Percentiles rank a stretch among this genome's conserved stretches.
These are phyloP conservation scores for Mimas tiliae DNA, from an alignment of 2,888 invertebrate species.

Conservation along the genomic window DNA sequence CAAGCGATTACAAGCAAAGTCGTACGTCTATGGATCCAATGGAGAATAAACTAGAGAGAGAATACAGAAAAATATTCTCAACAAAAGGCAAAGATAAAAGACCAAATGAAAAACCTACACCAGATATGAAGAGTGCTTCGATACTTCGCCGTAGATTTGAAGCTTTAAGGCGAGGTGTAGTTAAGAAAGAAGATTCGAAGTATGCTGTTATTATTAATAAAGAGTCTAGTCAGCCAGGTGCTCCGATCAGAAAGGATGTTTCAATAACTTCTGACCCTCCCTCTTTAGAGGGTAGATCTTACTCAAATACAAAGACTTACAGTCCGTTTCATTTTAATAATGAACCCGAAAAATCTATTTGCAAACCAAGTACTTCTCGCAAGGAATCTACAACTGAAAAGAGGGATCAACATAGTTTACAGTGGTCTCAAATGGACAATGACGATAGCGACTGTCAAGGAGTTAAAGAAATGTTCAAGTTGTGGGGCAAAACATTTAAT, in stretches of 20 bases:
- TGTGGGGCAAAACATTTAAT: constrained; percentile 71
- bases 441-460: constrained; percentile 56
- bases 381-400: constrained; percentile 36
- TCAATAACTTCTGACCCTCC: constrained; percentile 70
- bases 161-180: constrained; percentile 58
- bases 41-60: constrained; percentile 69
- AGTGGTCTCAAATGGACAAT: constrained; percentile 44
- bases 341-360: constrained; percentile 34
- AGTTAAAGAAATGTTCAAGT: constrained; percentile 69
- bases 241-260: constrained; percentile 57
- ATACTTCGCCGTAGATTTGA: constrained; percentile 63
- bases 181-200: constrained; percentile 57
- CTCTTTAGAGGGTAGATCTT: constrained; percentile 63
- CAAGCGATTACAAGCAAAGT: constrained; percentile 53
- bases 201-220: constrained; percentile 39
- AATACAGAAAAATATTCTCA: constrained; percentile 64
- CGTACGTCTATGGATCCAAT: constrained; percentile 53
- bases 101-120: constrained; percentile 42
- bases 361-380: constrained; percentile 37
- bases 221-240: constrained; percentile 45
- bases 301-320: constrained; percentile 54
- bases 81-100: constrained; percentile 51
- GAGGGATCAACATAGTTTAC: constrained; percentile 40
- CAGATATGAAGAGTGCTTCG: constrained; percentile 59
- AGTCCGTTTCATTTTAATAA: constrained; percentile 41